Conservation (phyloP, 2,888 invertebrate species). For the Selenia dentaria region DNA sequence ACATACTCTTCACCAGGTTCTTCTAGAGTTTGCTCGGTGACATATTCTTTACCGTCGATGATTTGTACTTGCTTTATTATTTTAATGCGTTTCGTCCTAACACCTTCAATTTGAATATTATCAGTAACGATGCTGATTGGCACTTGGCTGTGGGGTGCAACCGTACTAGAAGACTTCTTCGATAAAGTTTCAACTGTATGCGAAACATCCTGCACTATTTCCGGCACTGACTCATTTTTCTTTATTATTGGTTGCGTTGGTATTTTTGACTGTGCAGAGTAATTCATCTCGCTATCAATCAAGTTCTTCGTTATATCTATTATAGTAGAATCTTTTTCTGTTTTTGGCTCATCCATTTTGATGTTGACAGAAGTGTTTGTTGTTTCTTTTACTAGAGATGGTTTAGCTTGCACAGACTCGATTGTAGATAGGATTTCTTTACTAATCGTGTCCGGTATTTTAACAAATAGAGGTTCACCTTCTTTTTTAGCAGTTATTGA, state of each 20-base stretch:
- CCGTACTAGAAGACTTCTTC: not conserved
- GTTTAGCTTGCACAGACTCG: not conserved
- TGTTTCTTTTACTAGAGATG: constrained; percentile 1
- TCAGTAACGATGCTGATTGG: constrained; percentile 36
- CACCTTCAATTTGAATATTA: constrained; percentile 55
- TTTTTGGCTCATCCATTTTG: not conserved
- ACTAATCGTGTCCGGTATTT: not conserved
- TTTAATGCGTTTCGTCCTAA: constrained; percentile 69
- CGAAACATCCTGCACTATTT: too few relatives aligned
- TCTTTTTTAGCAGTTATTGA: constrained; percentile 1
- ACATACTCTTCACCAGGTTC: constrained; percentile 85
- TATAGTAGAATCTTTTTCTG: constrained; percentile 32
- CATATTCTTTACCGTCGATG: constrained; percentile 91
- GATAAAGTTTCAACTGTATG: too few relatives aligned
- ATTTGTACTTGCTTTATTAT: constrained; percentile 89
- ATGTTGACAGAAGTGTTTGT: not conserved
- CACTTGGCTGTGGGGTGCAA: not conserved
- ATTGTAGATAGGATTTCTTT: not conserved
- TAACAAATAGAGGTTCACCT: not conserved
- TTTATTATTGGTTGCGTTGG: constrained; percentile 20
- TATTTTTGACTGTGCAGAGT: constrained; percentile 38
- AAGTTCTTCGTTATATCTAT: constrained; percentile 45
- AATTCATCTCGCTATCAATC: constrained; percentile 49
- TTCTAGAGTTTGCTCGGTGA: constrained; percentile 91
- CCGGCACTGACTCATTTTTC: constrained; percentile 1